A percentile compares a stretch with the other conserved stretches of the same genome.
These are phyloP conservation scores for Calypte anna DNA, from an alignment of 2,113 vertebrate species.

Conservation along the genomic window DNA sequence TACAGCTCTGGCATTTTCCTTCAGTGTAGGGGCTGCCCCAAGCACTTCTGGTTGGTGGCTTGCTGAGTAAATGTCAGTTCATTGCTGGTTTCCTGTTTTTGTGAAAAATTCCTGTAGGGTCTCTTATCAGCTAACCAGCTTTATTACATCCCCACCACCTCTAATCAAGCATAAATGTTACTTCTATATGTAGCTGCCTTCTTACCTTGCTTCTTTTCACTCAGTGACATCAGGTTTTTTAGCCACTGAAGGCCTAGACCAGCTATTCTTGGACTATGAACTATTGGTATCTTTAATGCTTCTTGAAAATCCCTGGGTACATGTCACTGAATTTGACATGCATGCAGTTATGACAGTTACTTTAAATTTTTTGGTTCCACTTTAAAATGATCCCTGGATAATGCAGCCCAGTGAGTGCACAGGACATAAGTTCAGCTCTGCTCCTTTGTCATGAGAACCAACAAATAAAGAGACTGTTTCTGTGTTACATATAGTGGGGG, in stretches of 20 bases:
- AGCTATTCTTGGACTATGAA: conserved; percentile 40
- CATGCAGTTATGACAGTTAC: neutral
- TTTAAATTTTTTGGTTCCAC: conserved; percentile 35
- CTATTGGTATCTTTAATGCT: neutral
- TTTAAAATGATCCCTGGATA: neutral
- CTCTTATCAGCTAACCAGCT: conserved; percentile 41
- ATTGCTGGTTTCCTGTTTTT: conserved; percentile 56
- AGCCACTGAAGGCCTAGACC: neutral
- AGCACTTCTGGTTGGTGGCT: conserved; percentile 62
- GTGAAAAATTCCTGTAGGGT: conserved; percentile 59
- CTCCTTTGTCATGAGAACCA: neutral
- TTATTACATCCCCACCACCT: neutral
- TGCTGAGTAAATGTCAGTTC: conserved; percentile 76
- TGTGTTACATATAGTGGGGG: neutral
- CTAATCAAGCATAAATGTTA: conserved; percentile 58
- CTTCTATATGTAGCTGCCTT: conserved; percentile 39
- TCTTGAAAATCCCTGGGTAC: neutral
- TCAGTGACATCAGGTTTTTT: neutral
- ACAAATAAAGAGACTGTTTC: neutral
- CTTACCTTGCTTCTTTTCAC: conserved; percentile 17
- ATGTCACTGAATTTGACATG: neutral
- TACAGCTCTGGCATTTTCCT: conserved; percentile 67
- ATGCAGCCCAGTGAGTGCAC: neutral
- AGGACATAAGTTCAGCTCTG: neutral
- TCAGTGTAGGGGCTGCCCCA: conserved; percentile 41